Evolutionary conservation across 2,888 invertebrate species (phyloP).

Genomic region (Bugulina stolonifera): DNA sequence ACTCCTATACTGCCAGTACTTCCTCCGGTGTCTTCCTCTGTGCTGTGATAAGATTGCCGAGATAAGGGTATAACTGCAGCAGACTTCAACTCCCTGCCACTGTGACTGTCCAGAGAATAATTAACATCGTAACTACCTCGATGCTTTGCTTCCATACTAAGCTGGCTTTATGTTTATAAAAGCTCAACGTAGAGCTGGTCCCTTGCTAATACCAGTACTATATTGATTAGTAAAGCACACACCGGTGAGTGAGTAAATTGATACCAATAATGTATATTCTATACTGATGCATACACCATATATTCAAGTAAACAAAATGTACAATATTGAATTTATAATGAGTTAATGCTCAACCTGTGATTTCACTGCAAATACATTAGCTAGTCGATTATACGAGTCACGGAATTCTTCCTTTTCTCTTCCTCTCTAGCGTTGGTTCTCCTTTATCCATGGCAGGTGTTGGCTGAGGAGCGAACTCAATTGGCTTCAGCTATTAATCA

Average conservation of each 20-base stretch:
- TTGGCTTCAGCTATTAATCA: too few species aligned
- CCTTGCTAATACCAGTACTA: conserved; percentile 18
- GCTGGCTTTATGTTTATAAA: neutral
- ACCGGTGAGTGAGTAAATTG: neutral
- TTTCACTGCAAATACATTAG: too few species aligned
- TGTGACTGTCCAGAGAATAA: neutral
- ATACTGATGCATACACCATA: too few species aligned
- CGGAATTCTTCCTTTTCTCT: too few species aligned
- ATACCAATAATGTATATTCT: too few species aligned
- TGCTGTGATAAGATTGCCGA: neutral
- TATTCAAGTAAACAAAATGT: too few species aligned
- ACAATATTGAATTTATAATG: too few species aligned
- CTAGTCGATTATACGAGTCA: too few species aligned
- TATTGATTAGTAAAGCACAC: conserved; percentile 1
- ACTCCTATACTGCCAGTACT: neutral
- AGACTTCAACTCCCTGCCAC: neutral
- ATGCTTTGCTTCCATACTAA: neutral
- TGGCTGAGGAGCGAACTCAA: too few species aligned
- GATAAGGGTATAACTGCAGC: neutral
- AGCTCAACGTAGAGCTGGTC: neutral
- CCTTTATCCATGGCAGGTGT: too few species aligned
- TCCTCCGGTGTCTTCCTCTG: conserved; percentile 8
- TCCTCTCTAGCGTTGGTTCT: too few species aligned
- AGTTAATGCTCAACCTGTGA: too few species aligned
- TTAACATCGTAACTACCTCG: conserved; percentile 9